These are phyloP conservation scores for Cataglyphis cursor DNA, from an alignment of 2,888 invertebrate genomes.

Conservation along the genomic window DNA sequence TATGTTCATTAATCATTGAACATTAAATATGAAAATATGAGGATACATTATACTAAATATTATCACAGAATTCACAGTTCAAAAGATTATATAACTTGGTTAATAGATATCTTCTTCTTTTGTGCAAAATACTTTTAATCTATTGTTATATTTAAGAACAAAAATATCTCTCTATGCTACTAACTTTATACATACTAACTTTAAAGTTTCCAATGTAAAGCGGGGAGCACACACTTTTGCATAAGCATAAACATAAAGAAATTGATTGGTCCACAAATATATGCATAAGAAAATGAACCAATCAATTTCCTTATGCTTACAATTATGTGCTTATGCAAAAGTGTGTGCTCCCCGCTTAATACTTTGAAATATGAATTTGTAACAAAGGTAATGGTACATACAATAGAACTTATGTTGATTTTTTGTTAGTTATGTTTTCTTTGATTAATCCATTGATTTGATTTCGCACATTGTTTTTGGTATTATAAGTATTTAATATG, in stretches of 20 bases:
- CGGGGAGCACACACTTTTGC: no score
- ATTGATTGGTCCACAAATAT: no score
- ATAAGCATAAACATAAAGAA: no score
- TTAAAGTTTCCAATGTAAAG: neutral
- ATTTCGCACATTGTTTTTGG: slow-evolving; percentile 13
- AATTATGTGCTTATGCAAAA: no score
- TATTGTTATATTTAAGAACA: slow-evolving; percentile 1
- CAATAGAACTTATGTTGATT: slow-evolving; percentile 5
- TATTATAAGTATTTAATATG: slow-evolving; percentile 1
- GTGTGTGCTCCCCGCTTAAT: no score
- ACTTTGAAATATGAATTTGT: slow-evolving; percentile 13
- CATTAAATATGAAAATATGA: slow-evolving; percentile 10
- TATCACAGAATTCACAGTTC: slow-evolving; percentile 29
- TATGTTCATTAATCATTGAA: slow-evolving; percentile 29
- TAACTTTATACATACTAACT: slow-evolving; percentile 40
- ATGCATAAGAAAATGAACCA: no score
- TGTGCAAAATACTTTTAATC: neutral
- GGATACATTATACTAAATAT: slow-evolving; percentile 55
- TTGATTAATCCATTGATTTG: slow-evolving; percentile 5
- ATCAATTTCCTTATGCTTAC: no score
- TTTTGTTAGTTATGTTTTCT: neutral
- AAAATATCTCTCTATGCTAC: slow-evolving; percentile 18
- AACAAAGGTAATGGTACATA: slow-evolving; percentile 25
- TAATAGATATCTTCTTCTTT: neutral
- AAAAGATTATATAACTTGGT: neutral